Evolutionary conservation across 2,113 vertebrate species (phyloP).

Genomic region (Malaclemys terrapin): DNA sequence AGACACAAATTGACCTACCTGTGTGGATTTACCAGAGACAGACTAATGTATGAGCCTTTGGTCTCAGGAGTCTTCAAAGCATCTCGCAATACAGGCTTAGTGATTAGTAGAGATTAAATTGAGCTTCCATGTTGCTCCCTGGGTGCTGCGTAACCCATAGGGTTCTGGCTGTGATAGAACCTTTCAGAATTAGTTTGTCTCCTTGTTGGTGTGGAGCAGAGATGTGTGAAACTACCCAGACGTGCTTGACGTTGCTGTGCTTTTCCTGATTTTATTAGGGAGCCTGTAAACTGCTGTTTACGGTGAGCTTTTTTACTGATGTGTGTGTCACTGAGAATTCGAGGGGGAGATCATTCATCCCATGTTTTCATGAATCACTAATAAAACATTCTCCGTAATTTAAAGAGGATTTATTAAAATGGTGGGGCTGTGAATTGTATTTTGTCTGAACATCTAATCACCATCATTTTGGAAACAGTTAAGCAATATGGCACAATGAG

Average conservation of each 20-base stretch:
- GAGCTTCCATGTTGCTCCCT: background rate
- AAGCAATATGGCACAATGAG: background rate
- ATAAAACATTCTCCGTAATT: background rate
- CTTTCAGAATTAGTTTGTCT: background rate
- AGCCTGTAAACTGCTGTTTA: background rate
- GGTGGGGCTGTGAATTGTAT: background rate
- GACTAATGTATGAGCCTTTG: background rate
- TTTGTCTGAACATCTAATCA: constrained; percentile 13
- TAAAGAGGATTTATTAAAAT: background rate
- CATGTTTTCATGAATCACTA: background rate
- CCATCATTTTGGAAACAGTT: background rate
- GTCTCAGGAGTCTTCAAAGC: background rate
- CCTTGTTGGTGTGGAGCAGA: background rate
- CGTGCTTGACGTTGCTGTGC: background rate
- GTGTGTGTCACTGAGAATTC: background rate
- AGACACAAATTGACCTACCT: background rate
- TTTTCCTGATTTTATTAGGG: background rate
- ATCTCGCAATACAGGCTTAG: background rate
- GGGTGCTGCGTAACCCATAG: accelerated
- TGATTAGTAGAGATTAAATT: background rate
- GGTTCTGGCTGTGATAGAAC: accelerated
- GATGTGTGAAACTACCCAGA: background rate
- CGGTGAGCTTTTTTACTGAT: background rate
- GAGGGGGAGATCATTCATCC: background rate
- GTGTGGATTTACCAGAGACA: background rate